These are phyloP conservation scores for Heliconius aoede DNA, from an alignment of 2,888 invertebrate species.

Conservation along the genomic window DNA sequence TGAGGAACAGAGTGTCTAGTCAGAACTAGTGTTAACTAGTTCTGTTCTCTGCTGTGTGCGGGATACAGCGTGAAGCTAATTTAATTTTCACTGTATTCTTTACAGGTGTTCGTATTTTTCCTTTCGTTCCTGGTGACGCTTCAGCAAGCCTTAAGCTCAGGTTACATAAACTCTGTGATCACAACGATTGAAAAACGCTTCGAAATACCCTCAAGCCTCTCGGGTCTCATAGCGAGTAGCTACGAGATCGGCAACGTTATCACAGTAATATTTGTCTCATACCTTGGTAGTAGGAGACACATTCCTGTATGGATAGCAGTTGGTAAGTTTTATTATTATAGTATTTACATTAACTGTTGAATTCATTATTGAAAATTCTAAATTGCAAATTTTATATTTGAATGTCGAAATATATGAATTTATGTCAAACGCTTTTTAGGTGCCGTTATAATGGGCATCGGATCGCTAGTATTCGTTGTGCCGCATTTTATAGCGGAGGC, in stretches of 20 bases:
- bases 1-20: no score
- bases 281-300: constrained; percentile 95
- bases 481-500: constrained; percentile 95
- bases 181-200: constrained; percentile 98
- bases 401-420: constrained; percentile 14
- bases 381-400: not conserved
- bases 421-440: constrained; percentile 74
- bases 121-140: constrained; percentile 94
- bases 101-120: constrained; percentile 93
- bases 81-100: constrained; percentile 55
- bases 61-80: no score
- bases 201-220: constrained; percentile 96
- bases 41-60: no score
- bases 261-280: constrained; percentile 97
- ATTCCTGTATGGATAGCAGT: constrained; percentile 98
- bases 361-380: constrained; percentile 3
- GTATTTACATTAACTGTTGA: not conserved
- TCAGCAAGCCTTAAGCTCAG: constrained; percentile 95
- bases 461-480: constrained; percentile 95
- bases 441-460: constrained; percentile 96
- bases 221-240: constrained; percentile 96
- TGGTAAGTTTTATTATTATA: constrained; percentile 80
- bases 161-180: constrained; percentile 97
- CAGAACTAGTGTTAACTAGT: no score
- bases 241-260: constrained; percentile 98